These are phyloP conservation scores for Cuculus canorus DNA, from an alignment of 2,797 vertebrate genomes.

Conservation along the genomic window DNA sequence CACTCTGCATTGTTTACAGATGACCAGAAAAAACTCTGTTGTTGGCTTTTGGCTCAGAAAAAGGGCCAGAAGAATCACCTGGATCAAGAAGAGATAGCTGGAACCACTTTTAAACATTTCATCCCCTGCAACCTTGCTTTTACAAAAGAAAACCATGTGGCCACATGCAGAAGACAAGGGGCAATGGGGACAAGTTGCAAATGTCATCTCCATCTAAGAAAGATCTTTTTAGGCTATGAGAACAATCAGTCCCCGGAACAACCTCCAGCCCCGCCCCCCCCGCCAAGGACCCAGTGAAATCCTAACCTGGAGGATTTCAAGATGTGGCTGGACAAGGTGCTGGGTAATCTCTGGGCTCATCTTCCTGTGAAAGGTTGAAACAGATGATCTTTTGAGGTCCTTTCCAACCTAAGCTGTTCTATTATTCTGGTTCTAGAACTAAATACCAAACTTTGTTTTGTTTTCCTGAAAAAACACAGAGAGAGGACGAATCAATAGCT, in stretches of 20 bases:
- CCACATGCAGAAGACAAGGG: neutral
- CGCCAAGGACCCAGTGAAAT: fast-evolving
- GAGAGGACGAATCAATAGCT: neutral
- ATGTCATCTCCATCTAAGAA: neutral
- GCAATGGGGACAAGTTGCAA: neutral
- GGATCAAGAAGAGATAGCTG: neutral
- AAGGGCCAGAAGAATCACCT: neutral
- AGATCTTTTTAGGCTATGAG: neutral
- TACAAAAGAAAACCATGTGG: neutral
- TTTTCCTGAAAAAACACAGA: neutral
- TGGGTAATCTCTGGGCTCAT: neutral
- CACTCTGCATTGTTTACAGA: neutral
- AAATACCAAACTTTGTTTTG: neutral
- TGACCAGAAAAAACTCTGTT: neutral
- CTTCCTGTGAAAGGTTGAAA: neutral
- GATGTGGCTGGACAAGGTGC: neutral
- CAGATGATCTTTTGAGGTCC: fast-evolving
- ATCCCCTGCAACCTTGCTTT: neutral
- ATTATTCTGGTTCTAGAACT: no score
- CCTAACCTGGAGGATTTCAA: neutral
- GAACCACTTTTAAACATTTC: neutral
- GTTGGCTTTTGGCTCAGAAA: neutral
- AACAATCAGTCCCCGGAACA: neutral
- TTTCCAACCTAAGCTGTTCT: neutral
- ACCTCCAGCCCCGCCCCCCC: no score